Conservation (phyloP, 2,797 vertebrate genomes). For the Vultur gryphus region DNA sequence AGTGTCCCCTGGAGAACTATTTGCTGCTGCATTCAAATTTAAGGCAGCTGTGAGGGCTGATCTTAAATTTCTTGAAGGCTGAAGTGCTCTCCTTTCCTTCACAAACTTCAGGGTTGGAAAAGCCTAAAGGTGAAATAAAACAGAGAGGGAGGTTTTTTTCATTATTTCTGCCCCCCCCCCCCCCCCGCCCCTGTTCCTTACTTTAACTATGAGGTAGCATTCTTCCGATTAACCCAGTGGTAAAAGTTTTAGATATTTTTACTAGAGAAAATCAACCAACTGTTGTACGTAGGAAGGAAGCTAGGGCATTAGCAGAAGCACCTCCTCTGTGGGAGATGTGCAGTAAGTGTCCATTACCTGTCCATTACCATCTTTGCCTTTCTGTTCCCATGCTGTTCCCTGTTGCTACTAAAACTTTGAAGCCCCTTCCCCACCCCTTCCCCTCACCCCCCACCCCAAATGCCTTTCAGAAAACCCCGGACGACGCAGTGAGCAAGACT, state of each 20-base stretch:
- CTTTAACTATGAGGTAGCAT: neutral
- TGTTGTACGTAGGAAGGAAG: neutral
- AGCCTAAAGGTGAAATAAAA: neutral
- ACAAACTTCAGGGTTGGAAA: neutral
- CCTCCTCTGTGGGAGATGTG: neutral
- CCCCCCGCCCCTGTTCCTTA: rapidly evolving
- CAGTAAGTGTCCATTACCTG: neutral
- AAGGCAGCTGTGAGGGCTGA: neutral
- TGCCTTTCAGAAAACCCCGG: neutral
- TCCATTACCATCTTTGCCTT: neutral
- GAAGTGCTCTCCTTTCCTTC: neutral
- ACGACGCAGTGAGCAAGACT: neutral
- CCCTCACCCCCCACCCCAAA: neutral
- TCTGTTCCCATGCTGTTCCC: neutral
- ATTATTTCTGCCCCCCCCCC: too few relatives aligned
- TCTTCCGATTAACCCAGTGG: neutral
- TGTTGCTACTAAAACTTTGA: neutral
- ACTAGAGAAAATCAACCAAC: neutral
- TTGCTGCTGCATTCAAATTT: neutral
- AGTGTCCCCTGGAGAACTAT: rapidly evolving
- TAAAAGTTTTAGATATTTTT: neutral
- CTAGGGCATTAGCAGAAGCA: neutral
- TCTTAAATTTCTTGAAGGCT: neutral
- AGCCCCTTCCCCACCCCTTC: neutral
- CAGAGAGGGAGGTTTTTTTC: neutral